Evolutionary conservation across 2,888 invertebrate species (phyloP).

Genomic region (Catocala sponsa): DNA sequence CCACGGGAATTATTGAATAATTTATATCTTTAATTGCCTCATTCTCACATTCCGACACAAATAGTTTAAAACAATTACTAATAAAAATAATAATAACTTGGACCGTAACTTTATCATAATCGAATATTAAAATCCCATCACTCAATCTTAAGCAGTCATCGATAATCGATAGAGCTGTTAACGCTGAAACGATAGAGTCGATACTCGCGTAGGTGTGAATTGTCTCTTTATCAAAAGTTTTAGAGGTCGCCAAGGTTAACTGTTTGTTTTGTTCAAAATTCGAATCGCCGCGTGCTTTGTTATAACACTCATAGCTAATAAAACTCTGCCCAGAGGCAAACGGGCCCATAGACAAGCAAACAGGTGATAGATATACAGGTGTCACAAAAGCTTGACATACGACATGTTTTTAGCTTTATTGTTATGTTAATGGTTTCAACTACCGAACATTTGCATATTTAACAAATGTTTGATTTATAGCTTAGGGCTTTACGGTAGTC

Average conservation of each 20-base stretch:
- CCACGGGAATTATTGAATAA: constrained; percentile 10
- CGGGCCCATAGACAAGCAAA: neutral
- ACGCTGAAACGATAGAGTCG: constrained; percentile 17
- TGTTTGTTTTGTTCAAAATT: constrained; percentile 18
- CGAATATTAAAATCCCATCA: constrained; percentile 30
- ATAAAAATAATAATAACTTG: constrained; percentile 7
- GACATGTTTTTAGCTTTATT: constrained; percentile 34
- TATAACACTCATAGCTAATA: too few species aligned
- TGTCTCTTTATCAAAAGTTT: constrained; percentile 30
- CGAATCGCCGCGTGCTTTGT: constrained; percentile 3
- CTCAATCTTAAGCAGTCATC: constrained; percentile 30
- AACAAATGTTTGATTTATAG: constrained; percentile 32
- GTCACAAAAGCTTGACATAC: constrained; percentile 30
- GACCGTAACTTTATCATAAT: constrained; percentile 14
- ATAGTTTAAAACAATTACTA: constrained; percentile 21
- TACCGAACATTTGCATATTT: constrained; percentile 43
- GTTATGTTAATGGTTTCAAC: constrained; percentile 35
- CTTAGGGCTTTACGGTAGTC: constrained; percentile 25
- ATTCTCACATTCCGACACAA: neutral
- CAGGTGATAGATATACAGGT: neutral
- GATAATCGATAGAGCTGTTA: constrained; percentile 41
- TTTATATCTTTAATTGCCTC: constrained; percentile 3
- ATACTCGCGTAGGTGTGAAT: constrained; percentile 37
- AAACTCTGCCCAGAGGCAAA: constrained; percentile 7
- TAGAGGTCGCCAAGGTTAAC: constrained; percentile 40